Evolutionary conservation across 2,113 vertebrate species (phyloP).

Genomic region (Upupa epops): DNA sequence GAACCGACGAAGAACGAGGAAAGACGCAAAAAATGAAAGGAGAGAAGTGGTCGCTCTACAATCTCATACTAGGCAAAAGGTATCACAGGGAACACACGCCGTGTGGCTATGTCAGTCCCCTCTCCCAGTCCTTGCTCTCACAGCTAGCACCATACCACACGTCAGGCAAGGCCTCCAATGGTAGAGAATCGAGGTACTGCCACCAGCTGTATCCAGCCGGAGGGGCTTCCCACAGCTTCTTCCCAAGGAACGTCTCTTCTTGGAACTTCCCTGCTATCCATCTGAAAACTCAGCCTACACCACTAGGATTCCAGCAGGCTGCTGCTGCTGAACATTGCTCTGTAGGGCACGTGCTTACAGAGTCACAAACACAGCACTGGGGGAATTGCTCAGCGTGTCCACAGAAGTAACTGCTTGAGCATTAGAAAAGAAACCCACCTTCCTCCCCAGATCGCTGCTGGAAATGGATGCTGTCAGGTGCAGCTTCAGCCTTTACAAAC

Average conservation of each 20-base stretch:
- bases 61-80: not conserved
- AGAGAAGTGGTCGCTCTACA: not conserved
- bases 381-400: not conserved
- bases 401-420: not conserved
- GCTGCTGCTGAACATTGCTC: not conserved
- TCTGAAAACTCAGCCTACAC: rapidly evolving
- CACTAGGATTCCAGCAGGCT: no score
- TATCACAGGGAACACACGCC: rapidly evolving
- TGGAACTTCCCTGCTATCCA: rapidly evolving
- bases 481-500: conserved; percentile 67
- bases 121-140: not conserved
- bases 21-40: not conserved
- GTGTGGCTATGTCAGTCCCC: not conserved
- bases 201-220: not conserved
- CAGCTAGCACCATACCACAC: rapidly evolving
- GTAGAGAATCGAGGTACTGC: not conserved
- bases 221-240: not conserved
- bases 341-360: not conserved
- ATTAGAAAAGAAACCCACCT: not conserved
- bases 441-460: not conserved
- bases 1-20: no score
- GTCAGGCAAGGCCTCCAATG: rapidly evolving
- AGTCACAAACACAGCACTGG: rapidly evolving
- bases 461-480: conserved; percentile 62
- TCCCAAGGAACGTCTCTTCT: rapidly evolving